Evolutionary conservation across 53 echinoderm and acorn worm genomes (phyloP), one percentile per base, ranked within the genome.

Genomic region (Paelopatides confundens): DNA sequence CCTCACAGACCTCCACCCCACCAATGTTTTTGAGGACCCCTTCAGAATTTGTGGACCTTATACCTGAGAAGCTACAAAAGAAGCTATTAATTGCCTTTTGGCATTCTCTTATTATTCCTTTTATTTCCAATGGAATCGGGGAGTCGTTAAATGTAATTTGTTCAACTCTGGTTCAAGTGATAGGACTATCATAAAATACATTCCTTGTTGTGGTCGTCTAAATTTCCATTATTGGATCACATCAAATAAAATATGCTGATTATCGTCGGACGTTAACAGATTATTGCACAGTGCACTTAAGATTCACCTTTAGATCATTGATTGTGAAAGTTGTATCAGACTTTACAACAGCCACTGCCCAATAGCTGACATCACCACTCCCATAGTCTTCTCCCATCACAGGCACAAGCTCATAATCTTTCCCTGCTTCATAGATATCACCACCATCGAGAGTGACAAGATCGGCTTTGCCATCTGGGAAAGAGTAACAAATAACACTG

Each of bases 361-460:
- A 93, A 82, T 93, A 93, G 62, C 77, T 90, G 14, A 87, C 90
- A 23, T 89, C 86, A 9, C 85, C 69, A 1, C 0, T 1, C 15
- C 83, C 87, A 66, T 93, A 93, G 66, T 63, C 50, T 77, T 93
- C 93, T 0, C 87, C 87, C 17, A 83, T 69, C 36, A 93, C 62
- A 0, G 93, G 93, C 0, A 68, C 84, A 4, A 93, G 71, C 6
- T 34, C 65, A 33, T 90, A 64, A 10, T 87, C 47, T 31, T 53
- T 50, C 0, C 93, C 90, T 4, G 83, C 93, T 32, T 33, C 47
- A 6, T 84, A 87, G 63, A 93, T 83, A 49, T 93, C 93, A 1
- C 93, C 93, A 2, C 93, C 90, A 66, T 93, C 93, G 1, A 93
- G 40, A 29, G 90, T 90, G 26, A 93, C 87, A 3, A 87, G 76